These are phyloP conservation scores for Anaspis maculata DNA, from an alignment of 2,888 invertebrate genomes.

Conservation along the genomic window DNA sequence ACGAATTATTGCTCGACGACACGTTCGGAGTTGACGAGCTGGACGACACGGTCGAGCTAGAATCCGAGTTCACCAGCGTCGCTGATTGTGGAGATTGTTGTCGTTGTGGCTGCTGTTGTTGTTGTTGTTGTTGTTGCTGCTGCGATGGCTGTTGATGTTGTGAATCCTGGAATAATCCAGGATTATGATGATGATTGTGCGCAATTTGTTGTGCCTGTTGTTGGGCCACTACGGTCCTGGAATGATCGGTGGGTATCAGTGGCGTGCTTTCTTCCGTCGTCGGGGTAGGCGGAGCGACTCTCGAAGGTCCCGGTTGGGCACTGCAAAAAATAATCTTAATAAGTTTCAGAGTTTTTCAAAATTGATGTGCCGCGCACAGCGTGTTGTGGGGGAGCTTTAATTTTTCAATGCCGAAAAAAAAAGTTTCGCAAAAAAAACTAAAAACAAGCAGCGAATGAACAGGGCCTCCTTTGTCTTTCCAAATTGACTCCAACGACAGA, in stretches of 20 bases:
- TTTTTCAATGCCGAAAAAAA: no score
- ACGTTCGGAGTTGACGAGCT: constrained; percentile 62
- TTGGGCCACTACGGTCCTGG: constrained; percentile 41
- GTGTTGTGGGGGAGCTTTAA: no score
- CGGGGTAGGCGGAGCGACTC: constrained; percentile 66
- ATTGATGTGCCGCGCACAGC: no score
- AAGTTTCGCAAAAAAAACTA: no score
- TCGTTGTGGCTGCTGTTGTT: no score
- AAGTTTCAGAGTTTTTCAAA: background rate
- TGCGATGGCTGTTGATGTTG: constrained; percentile 32
- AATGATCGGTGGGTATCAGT: constrained; percentile 52
- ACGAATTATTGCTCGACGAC: constrained; percentile 50
- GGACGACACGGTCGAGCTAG: constrained; percentile 62
- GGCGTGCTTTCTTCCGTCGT: constrained; percentile 54
- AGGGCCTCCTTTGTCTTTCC: no score
- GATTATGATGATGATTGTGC: constrained; percentile 23
- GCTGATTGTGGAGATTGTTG: no score
- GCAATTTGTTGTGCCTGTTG: constrained; percentile 33
- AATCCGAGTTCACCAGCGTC: constrained; percentile 53
- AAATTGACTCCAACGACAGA: no score
- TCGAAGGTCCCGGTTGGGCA: constrained; percentile 53
- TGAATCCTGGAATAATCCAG: constrained; percentile 31
- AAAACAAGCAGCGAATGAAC: no score
- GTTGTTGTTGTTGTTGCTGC: no score
- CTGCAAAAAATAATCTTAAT: constrained; percentile 30